These are phyloP conservation scores for Drosophila vallismaia DNA, from an alignment of 2,888 invertebrate species.

Conservation along the genomic window DNA sequence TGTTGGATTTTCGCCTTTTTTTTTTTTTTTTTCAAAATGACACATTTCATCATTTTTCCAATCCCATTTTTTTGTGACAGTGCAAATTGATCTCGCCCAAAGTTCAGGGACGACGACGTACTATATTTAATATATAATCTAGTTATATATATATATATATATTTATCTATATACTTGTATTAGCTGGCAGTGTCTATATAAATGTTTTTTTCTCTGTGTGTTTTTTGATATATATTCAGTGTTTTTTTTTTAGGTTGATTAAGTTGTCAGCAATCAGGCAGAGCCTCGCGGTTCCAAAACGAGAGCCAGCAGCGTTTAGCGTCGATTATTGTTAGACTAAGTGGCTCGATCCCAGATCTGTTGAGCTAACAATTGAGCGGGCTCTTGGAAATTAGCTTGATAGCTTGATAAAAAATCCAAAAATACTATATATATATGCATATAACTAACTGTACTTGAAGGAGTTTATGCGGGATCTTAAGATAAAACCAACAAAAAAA, in stretches of 20 bases:
- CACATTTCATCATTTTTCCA: slow-evolving; percentile 60
- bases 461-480: slow-evolving; percentile 4
- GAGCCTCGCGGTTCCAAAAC: slow-evolving; percentile 17
- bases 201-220: slow-evolving; percentile 1
- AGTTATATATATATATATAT: neutral
- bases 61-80: slow-evolving; percentile 57
- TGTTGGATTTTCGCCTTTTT: neutral
- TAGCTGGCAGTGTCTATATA: slow-evolving; percentile 27
- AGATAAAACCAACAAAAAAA: neutral
- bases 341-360: slow-evolving; percentile 35
- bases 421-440: neutral
- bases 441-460: slow-evolving; percentile 4
- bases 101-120: slow-evolving; percentile 62
- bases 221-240: slow-evolving; percentile 16
- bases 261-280: slow-evolving; percentile 73
- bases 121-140: neutral
- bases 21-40: slow-evolving; percentile 41
- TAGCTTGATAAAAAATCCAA: slow-evolving; percentile 16
- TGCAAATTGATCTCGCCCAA: slow-evolving; percentile 71
- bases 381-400: slow-evolving; percentile 31
- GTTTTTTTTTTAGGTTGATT: slow-evolving; percentile 61
- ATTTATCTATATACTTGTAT: slow-evolving; percentile 15
- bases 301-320: slow-evolving; percentile 58
- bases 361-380: slow-evolving; percentile 37
- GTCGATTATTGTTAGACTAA: slow-evolving; percentile 52